These are phyloP conservation scores for Amia ocellicauda DNA, from an alignment of 2,113 vertebrate species.

Conservation along the genomic window DNA sequence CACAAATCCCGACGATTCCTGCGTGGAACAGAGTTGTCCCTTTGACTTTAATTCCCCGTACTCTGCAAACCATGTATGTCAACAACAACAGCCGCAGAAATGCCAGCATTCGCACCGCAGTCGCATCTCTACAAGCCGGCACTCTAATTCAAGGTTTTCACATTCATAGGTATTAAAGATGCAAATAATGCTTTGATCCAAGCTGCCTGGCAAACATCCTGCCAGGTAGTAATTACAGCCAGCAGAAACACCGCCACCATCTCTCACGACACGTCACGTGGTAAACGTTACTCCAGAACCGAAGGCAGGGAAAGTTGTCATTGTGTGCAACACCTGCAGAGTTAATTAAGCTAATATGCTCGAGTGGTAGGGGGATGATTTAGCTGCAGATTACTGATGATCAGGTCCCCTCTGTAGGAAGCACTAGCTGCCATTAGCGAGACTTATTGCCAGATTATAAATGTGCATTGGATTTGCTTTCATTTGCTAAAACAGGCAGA, in stretches of 20 bases:
- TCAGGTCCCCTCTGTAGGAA: not conserved
- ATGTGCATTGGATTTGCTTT: not conserved
- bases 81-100: no score
- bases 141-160: no score
- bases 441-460: not conserved
- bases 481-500: not conserved
- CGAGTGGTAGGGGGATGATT: conserved; percentile 9
- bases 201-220: conserved; percentile 11
- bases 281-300: not conserved
- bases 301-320: conserved; percentile 9
- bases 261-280: conserved; percentile 12
- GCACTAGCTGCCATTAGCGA: conserved; percentile 9
- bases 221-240: conserved; percentile 21
- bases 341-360: conserved; percentile 25
- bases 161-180: no score
- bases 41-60: no score
- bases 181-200: not conserved
- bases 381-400: conserved; percentile 10
- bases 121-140: no score
- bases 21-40: no score
- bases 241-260: conserved; percentile 1
- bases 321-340: conserved; percentile 13
- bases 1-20: no score
- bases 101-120: no score
- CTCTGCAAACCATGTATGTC: no score